Evolutionary conservation across 2,888 invertebrate species (phyloP).

Genomic region (Lomographa bimaculata): DNA sequence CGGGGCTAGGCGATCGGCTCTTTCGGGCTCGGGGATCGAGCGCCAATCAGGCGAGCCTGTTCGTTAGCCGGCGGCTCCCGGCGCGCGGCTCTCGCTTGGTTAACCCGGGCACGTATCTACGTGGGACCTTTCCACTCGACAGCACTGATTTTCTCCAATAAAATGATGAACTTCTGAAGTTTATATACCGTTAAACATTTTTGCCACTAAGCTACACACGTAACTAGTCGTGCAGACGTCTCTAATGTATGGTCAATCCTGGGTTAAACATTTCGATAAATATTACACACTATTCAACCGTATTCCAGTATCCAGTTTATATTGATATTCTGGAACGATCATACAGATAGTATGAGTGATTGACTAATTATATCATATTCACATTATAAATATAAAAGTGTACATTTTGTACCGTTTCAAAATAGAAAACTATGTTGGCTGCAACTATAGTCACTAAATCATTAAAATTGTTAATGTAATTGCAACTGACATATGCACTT

Average conservation of each 20-base stretch:
- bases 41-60: conserved; percentile 73
- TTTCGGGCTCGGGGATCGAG: conserved; percentile 41
- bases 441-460: conserved; percentile 20
- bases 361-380: too few relatives aligned
- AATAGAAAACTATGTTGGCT: conserved; percentile 20
- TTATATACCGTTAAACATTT: conserved; percentile 57
- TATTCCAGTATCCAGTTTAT: too few relatives aligned
- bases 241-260: too few relatives aligned
- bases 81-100: conserved; percentile 56
- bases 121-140: conserved; percentile 75
- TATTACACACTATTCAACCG: too few relatives aligned
- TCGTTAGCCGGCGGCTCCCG: conserved; percentile 55
- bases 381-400: too few relatives aligned
- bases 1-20: conserved; percentile 68
- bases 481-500: conserved; percentile 12
- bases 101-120: conserved; percentile 74
- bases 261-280: too few relatives aligned
- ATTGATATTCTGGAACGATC: too few relatives aligned
- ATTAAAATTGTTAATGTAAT: conserved; percentile 16
- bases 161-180: conserved; percentile 65
- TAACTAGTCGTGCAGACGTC: too few relatives aligned
- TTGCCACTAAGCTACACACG: conserved; percentile 34
- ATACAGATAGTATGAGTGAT: too few relatives aligned
- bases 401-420: too few relatives aligned
- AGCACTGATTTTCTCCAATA: conserved; percentile 74